Conservation (phyloP, 2,797 vertebrate genomes). For the Zenarchopterus dispar region DNA sequence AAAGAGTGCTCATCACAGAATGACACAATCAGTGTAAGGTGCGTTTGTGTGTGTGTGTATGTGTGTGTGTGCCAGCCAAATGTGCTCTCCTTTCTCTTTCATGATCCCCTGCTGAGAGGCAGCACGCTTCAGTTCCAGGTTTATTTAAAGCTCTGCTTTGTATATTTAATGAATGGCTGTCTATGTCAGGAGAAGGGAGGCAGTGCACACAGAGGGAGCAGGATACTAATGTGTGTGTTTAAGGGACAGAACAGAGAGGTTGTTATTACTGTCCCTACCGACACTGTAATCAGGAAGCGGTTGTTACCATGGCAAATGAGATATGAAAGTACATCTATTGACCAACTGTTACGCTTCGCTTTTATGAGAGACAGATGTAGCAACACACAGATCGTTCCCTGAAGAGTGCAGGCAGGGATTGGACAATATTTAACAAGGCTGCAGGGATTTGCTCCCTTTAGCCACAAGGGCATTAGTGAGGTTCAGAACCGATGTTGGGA, state of each 20-base stretch:
- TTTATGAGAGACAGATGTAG: constrained; percentile 1
- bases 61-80: constrained; percentile 40
- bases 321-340: constrained; percentile 39
- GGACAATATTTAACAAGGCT: not conserved
- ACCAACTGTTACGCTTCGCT: constrained; percentile 12
- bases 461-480: not conserved
- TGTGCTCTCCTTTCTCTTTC: constrained; percentile 61
- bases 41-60: constrained; percentile 12
- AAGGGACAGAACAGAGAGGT: constrained; percentile 60
- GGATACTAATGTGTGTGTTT: constrained; percentile 72
- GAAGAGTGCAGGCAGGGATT: not conserved
- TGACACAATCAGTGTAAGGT: constrained; percentile 40
- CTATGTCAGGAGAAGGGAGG: constrained; percentile 52
- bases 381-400: not conserved
- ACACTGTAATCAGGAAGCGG: constrained; percentile 54
- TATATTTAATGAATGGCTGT: constrained; percentile 82
- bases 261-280: constrained; percentile 55
- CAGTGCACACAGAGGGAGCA: constrained; percentile 28
- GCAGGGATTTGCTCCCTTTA: not conserved
- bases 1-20: constrained; percentile 45
- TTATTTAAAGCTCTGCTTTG: constrained; percentile 79
- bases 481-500: not conserved
- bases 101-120: constrained; percentile 46
- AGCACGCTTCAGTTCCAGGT: constrained; percentile 57
- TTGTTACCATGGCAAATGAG: constrained; percentile 63